These are phyloP conservation scores for Tachina fera DNA, from an alignment of 2,888 invertebrate species.

Conservation along the genomic window DNA sequence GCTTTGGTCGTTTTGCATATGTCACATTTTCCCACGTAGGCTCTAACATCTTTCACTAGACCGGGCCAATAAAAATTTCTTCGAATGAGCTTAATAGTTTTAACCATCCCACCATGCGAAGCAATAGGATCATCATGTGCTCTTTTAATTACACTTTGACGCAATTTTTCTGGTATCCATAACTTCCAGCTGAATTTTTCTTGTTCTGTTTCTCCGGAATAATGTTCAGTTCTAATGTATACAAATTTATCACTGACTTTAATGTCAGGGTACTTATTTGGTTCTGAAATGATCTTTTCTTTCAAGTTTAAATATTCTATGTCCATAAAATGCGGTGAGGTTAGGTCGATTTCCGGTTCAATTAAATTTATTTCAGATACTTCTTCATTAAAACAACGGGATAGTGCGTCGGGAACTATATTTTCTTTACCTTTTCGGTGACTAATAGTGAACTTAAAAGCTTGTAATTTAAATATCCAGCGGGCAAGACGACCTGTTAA, in stretches of 20 bases:
- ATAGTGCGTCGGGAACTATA: no score
- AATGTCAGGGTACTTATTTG: no score
- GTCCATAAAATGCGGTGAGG: no score
- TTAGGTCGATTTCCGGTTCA: no score
- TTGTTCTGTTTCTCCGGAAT: not conserved
- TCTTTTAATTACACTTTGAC: not conserved
- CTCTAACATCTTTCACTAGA: not conserved
- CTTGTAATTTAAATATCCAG: constrained; percentile 12
- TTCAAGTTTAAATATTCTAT: no score
- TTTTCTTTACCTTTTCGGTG: constrained; percentile 14
- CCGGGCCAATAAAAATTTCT: constrained; percentile 9
- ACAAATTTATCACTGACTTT: no score
- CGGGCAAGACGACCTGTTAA: not conserved
- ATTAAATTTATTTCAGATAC: no score
- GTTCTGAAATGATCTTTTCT: no score
- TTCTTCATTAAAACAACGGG: no score
- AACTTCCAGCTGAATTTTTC: constrained; percentile 26
- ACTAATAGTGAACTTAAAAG: not conserved
- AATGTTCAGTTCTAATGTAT: no score
- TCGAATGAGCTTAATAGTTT: not conserved
- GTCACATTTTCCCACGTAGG: not conserved
- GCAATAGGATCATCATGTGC: not conserved
- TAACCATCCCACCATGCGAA: not conserved
- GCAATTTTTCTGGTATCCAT: constrained; percentile 13
- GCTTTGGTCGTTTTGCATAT: constrained; percentile 10